Evolutionary conservation across 2,113 vertebrate species (phyloP).

Genomic region (Ia io): DNA sequence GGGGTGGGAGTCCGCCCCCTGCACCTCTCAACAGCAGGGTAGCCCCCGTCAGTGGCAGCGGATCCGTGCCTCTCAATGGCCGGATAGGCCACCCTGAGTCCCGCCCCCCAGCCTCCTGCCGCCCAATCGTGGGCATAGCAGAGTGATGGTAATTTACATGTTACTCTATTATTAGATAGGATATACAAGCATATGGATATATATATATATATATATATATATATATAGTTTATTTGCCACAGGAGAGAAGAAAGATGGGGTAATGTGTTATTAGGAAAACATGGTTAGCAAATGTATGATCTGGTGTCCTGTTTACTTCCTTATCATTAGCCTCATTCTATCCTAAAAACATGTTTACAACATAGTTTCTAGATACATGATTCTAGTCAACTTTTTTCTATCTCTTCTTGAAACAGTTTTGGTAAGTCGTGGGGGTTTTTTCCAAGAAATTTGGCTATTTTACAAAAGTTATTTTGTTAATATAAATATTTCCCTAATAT

Average conservation of each 20-base stretch:
- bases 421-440: background rate
- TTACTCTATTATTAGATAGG: too few species aligned
- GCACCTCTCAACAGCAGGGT: too few species aligned
- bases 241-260: background rate
- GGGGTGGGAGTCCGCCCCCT: too few species aligned
- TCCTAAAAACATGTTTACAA: background rate
- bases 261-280: background rate
- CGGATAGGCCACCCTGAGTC: too few species aligned
- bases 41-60: too few species aligned
- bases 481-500: background rate
- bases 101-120: too few species aligned
- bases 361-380: background rate
- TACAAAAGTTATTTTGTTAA: background rate
- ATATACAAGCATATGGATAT: background rate
- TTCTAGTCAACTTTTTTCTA: background rate
- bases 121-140: too few species aligned
- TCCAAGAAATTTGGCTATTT: background rate
- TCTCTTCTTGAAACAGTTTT: background rate
- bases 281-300: background rate
- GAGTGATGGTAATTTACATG: too few species aligned
- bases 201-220: background rate
- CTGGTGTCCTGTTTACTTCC: background rate
- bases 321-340: background rate
- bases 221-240: background rate
- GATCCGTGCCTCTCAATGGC: too few species aligned